A percentile compares a stretch with the other conserved stretches of the same genome.
These are phyloP conservation scores for Macrobrachium nipponense DNA, from an alignment of 1,140 invertebrate species.

Conservation along the genomic window DNA sequence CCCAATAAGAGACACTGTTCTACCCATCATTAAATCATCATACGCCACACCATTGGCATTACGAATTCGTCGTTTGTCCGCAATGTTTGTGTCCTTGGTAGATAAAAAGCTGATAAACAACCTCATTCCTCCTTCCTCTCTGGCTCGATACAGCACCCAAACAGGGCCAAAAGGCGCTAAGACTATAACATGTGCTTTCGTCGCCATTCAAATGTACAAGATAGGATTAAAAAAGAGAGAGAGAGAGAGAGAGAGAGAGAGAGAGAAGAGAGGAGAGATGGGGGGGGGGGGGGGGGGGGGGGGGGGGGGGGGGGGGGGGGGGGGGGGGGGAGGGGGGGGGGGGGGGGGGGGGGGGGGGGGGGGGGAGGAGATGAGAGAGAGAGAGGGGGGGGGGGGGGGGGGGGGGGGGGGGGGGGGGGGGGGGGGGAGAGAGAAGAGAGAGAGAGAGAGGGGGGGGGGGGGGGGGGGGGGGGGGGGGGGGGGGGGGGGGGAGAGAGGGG, in stretches of 20 bases:
- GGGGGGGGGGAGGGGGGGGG: slow-evolving; percentile 1
- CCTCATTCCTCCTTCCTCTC: too few relatives aligned
- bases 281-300: background rate
- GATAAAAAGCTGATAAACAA: too few relatives aligned
- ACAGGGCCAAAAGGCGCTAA: too few relatives aligned
- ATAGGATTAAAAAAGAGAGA: background rate
- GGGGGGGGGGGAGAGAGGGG: background rate
- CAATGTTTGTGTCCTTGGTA: too few relatives aligned
- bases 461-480: background rate
- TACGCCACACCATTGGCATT: too few relatives aligned
- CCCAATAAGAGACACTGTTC: too few relatives aligned
- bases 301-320: background rate
- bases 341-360: background rate
- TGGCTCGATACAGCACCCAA: too few relatives aligned
- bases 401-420: background rate
- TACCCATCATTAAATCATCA: too few relatives aligned
- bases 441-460: background rate
- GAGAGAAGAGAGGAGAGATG: background rate
- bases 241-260: slow-evolving; percentile 24
- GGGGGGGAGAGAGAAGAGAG: slow-evolving; percentile 2
- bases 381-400: background rate
- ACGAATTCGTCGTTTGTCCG: too few relatives aligned
- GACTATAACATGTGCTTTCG: too few relatives aligned
- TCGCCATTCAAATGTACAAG: too few relatives aligned
- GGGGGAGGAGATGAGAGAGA: background rate